phyloP scores from a whole-genome alignment of 2,113 vertebrate species.

The Ariopsis seemanni region DNA sequence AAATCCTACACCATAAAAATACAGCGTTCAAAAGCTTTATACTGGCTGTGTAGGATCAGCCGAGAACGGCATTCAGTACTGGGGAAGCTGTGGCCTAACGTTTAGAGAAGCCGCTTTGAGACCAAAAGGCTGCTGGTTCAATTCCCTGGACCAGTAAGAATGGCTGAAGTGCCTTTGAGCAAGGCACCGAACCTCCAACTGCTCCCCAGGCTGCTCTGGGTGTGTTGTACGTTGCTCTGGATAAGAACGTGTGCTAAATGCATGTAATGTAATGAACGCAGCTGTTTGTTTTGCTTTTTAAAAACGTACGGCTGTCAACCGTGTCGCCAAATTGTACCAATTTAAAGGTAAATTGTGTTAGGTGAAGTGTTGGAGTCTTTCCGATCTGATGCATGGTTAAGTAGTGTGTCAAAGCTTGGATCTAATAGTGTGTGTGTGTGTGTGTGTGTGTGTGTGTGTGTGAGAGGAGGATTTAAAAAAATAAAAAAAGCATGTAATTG shows the following conservation, averaged over 20 bases:
- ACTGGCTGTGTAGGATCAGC: not conserved
- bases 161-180: too few relatives aligned
- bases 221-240: too few relatives aligned
- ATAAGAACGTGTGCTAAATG: too few relatives aligned
- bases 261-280: not conserved
- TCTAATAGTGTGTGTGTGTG: not conserved
- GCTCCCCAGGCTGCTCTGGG: too few relatives aligned
- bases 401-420: not conserved
- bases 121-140: too few relatives aligned
- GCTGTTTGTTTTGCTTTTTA: not conserved
- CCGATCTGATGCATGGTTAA: not conserved
- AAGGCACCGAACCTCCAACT: too few relatives aligned
- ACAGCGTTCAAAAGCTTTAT: not conserved
- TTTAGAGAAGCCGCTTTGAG: too few relatives aligned
- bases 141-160: too few relatives aligned
- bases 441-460: not conserved
- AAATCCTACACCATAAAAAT: not conserved
- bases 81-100: not conserved
- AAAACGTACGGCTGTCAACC: not conserved
- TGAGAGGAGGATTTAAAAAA: not conserved
- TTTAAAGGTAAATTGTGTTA: too few relatives aligned
- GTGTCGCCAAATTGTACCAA: not conserved
- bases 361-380: not conserved
- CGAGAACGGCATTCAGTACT: not conserved
- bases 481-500: not conserved